Evolutionary conservation across 2,888 invertebrate species (phyloP), one percentile per base, ranked within the genome.

Genomic region (Panopea generosa): DNA sequence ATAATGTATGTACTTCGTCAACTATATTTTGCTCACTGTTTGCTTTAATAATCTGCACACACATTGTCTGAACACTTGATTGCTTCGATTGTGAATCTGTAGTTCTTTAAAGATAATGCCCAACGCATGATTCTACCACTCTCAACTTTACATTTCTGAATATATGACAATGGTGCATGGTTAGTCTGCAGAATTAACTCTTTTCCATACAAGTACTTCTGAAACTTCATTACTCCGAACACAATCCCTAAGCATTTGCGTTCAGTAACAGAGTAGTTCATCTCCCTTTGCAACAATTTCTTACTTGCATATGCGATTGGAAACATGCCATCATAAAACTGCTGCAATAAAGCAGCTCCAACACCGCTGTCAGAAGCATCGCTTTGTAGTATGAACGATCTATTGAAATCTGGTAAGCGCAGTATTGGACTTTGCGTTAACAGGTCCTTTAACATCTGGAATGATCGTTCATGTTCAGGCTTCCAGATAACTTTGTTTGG

Each of bases 351-450:
- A 0, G 80, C 87, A 1, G 87, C 83, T 6, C 87, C 89, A 4
- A 86, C 33, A 0, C 85, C 89, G n/a, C 62, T 56, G 9, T 66
- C 68, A 7, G 84, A 85, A 4, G 84, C 89, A 61, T 89, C 87
- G 9, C 16, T n/a, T 50, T 26, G n/a, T 20, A 50, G 18, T 2
- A 52, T 20, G 4, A 52, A 52, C 16, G 22, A 7, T 18, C 20
- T 49, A 11, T 18, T 18, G n/a, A 49, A 49, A 18, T 49, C 49
- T 20, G 52, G 52, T 6, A 52, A 7, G 3, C 52, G 14, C 6
- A 52, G 22, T 6, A 52, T 52, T 4, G 52, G 52, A 4, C 20
- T 7, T 6, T 24, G 11, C 16, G 52, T 52, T 16, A 52, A 20
- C 26, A 24, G 11, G 4, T 20, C 26, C 16, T 52, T 52, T 16